These are phyloP conservation scores for Atherinomorus stipes DNA, from an alignment of 2,113 vertebrate genomes.

Conservation along the genomic window DNA sequence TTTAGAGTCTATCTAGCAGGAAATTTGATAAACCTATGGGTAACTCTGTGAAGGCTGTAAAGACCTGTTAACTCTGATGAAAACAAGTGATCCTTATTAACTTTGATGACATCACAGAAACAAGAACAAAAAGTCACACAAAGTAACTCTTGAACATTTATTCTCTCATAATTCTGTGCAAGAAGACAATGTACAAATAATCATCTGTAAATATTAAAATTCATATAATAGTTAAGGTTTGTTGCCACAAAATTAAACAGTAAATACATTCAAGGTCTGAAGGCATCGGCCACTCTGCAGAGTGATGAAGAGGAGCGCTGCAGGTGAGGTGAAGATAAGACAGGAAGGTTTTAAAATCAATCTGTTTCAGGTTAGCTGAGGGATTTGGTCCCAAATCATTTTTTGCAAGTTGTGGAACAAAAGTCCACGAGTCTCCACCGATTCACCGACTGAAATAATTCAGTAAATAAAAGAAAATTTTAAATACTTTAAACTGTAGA, in stretches of 20 bases:
- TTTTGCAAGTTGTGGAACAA: neutral
- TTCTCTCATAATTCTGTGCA: slow-evolving; percentile 61
- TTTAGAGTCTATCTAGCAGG: no score
- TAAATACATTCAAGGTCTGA: slow-evolving; percentile 73
- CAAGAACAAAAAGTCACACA: neutral
- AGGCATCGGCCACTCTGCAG: slow-evolving; percentile 24
- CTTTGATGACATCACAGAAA: neutral
- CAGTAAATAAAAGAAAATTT: neutral
- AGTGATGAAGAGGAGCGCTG: neutral
- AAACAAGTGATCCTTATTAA: neutral
- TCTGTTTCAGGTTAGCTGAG: neutral
- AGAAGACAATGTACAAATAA: slow-evolving; percentile 69
- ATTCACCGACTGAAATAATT: neutral
- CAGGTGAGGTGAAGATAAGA: neutral
- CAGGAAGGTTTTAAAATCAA: neutral
- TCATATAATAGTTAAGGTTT: slow-evolving; percentile 35
- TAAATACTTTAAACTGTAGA: neutral
- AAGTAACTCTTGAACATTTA: slow-evolving; percentile 48
- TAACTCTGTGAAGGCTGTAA: neutral
- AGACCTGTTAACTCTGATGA: neutral
- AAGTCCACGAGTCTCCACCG: neutral
- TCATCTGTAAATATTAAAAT: slow-evolving; percentile 61
- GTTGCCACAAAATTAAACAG: slow-evolving; percentile 40
- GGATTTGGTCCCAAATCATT: neutral
- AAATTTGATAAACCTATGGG: no score